Conservation (phyloP, 2,797 vertebrate species). For the Cyclopterus lumpus region DNA sequence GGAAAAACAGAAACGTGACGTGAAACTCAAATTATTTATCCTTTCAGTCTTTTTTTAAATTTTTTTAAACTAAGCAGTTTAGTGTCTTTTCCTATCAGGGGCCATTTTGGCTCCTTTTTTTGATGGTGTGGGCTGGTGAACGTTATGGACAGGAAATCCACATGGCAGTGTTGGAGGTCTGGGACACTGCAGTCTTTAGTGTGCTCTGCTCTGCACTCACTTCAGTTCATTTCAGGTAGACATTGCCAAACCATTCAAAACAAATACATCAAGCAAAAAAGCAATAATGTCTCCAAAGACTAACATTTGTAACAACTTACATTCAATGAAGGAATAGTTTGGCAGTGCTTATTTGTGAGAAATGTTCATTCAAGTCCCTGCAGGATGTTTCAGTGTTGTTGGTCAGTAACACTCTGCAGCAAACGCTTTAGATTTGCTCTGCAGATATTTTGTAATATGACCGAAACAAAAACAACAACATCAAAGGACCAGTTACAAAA, state of each 20-base stretch:
- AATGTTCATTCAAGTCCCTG: conserved; percentile 58
- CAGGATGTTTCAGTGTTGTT: conserved; percentile 48
- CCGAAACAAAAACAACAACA: conserved; percentile 44
- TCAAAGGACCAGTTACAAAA: conserved; percentile 61
- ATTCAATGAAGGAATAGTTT: conserved; percentile 59
- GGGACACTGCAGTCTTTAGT: conserved; percentile 29
- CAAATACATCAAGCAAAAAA: conserved; percentile 41
- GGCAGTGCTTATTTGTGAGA: conserved; percentile 60
- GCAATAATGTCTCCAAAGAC: conserved; percentile 22
- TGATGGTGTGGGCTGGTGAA: conserved; percentile 20
- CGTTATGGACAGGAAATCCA: conserved; percentile 26
- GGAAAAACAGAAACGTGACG: conserved; percentile 1
- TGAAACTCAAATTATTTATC: conserved; percentile 23
- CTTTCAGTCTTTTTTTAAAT: conserved; percentile 31
- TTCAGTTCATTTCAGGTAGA: conserved; percentile 57
- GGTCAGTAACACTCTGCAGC: conserved; percentile 24
- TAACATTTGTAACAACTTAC: conserved; percentile 33
- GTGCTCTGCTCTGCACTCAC: conserved; percentile 30
- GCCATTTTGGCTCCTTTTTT: conserved; percentile 30
- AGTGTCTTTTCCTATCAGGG: conserved; percentile 38
- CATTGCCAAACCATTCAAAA: conserved; percentile 69
- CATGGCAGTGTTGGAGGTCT: conserved; percentile 35
- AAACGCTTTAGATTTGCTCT: conserved; percentile 20
- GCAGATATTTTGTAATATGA: conserved; percentile 20
- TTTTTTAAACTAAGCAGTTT: conserved; percentile 28